Percentiles rank a stretch among this genome's conserved stretches.
These are phyloP conservation scores for Polyodon spathula DNA, from an alignment of 2,113 vertebrate genomes.

Conservation along the genomic window DNA sequence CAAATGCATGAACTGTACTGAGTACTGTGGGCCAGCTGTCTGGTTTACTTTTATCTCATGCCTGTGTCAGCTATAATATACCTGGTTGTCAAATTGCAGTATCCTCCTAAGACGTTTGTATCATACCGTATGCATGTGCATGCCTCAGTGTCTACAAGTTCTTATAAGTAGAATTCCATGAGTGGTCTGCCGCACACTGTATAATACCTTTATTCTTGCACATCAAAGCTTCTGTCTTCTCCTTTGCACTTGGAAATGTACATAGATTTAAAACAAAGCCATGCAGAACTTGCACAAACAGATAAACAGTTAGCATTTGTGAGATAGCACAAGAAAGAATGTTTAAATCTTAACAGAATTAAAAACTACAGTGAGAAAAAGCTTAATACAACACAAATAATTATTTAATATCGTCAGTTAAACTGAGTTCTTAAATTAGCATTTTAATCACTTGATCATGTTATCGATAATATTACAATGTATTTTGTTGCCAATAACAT, in stretches of 20 bases:
- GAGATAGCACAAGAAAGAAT: neutral
- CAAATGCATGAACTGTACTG: constrained; percentile 43
- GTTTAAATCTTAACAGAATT: neutral
- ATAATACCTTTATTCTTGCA: constrained; percentile 24
- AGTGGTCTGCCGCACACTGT: constrained; percentile 23
- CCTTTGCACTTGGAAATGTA: constrained; percentile 21
- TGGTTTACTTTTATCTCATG: constrained; percentile 55
- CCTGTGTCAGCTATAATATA: constrained; percentile 48
- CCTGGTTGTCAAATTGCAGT: constrained; percentile 45
- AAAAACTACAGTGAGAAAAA: neutral
- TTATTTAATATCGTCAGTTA: constrained; percentile 1
- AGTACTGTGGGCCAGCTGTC: constrained; percentile 56
- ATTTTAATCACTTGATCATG: neutral
- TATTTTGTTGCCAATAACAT: neutral
- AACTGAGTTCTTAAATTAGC: neutral
- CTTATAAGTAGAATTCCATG: constrained; percentile 26
- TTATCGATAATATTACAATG: neutral
- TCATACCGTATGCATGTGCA: constrained; percentile 10
- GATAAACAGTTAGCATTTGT: constrained; percentile 7
- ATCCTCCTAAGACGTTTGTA: constrained; percentile 29
- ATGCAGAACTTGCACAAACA: constrained; percentile 7
- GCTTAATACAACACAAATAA: constrained; percentile 1
- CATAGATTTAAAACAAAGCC: constrained; percentile 12
- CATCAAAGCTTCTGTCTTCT: constrained; percentile 25
- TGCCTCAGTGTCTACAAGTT: constrained; percentile 25